Evolutionary conservation across 1,140 invertebrate genomes (phyloP).

Genomic region (Elymnias hypermnestra): DNA sequence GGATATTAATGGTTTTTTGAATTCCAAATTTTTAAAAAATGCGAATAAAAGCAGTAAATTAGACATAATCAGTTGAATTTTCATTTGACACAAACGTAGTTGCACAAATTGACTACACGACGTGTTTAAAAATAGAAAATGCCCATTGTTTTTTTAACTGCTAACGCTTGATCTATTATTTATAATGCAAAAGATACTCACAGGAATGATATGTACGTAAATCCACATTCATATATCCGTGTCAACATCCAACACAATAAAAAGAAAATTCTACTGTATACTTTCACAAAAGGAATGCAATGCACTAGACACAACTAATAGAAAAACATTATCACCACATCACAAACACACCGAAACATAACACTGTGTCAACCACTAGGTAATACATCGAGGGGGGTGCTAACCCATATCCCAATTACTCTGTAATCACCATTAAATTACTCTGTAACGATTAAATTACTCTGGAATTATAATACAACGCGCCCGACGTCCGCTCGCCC

Average conservation of each 20-base stretch:
- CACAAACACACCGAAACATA: conserved; percentile 27
- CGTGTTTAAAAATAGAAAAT: too few relatives aligned
- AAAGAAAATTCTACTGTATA: conserved; percentile 54
- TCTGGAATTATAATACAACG: conserved; percentile 68
- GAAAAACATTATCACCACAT: conserved; percentile 40
- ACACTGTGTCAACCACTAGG: conserved; percentile 14
- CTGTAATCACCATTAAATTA: conserved; percentile 70
- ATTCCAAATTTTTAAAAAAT: too few relatives aligned
- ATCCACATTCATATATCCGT: conserved; percentile 18
- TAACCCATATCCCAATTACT: conserved; percentile 73
- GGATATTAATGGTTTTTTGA: too few relatives aligned
- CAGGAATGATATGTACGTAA: conserved; percentile 22
- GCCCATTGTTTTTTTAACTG: too few relatives aligned
- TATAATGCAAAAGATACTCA: too few relatives aligned
- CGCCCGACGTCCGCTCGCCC: conserved; percentile 58
- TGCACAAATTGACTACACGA: too few relatives aligned
- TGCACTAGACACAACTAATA: conserved; percentile 57
- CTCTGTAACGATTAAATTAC: too few relatives aligned
- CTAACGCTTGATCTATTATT: too few relatives aligned
- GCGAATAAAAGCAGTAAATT: too few relatives aligned
- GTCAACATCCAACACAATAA: conserved; percentile 56
- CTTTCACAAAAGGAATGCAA: conserved; percentile 64
- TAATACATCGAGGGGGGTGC: conserved; percentile 23
- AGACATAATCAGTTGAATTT: too few relatives aligned
- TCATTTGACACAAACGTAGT: too few relatives aligned